These are phyloP conservation scores for Ylistrum balloti DNA, from an alignment of 1,140 invertebrate genomes.

Conservation along the genomic window DNA sequence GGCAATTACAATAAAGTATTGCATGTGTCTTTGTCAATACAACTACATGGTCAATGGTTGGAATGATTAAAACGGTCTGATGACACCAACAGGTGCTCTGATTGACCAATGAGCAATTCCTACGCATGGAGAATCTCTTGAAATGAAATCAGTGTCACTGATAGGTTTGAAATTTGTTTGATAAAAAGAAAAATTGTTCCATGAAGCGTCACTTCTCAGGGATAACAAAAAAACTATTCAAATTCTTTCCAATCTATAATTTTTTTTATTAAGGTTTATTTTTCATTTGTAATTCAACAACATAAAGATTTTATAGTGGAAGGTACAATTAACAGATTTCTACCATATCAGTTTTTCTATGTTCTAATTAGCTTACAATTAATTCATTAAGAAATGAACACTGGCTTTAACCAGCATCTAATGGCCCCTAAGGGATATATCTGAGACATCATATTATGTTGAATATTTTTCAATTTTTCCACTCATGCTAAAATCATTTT, in stretches of 20 bases:
- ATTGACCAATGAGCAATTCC: constrained; percentile 8
- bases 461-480: no score
- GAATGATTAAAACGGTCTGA: background rate
- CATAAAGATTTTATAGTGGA: no score
- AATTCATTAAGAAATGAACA: no score
- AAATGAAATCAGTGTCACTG: constrained; percentile 8
- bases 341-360: no score
- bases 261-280: background rate
- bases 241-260: no score
- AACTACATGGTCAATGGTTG: background rate
- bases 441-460: no score
- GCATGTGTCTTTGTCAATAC: constrained; percentile 4
- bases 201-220: background rate
- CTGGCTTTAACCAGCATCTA: no score
- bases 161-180: background rate
- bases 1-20: background rate
- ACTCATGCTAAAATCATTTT: no score
- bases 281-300: background rate
- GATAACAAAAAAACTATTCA: background rate
- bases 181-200: background rate
- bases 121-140: background rate
- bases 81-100: background rate
- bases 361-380: no score
- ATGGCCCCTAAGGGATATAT: no score
- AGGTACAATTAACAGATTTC: no score